phyloP scores from a whole-genome alignment of 2,888 invertebrate genomes.

The Melanchra persicariae region DNA sequence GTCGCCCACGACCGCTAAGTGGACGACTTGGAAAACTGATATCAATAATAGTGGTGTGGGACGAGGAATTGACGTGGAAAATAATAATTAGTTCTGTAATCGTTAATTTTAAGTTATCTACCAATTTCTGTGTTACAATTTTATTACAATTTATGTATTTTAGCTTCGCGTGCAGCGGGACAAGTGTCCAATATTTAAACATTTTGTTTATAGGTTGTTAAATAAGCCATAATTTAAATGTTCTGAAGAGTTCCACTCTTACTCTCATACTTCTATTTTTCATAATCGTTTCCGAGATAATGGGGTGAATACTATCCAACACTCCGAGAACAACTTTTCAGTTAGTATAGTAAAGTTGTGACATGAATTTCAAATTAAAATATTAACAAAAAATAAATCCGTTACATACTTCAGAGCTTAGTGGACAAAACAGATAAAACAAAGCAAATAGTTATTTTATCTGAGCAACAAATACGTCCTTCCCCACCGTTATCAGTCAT shows the following conservation, averaged over 20 bases:
- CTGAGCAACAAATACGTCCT: slow-evolving; percentile 16
- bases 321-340: not conserved
- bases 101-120: too few relatives aligned
- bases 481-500: slow-evolving; percentile 28
- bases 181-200: not conserved
- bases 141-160: too few relatives aligned
- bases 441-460: slow-evolving; percentile 29
- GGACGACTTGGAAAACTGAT: not conserved
- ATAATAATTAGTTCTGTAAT: not conserved
- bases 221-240: not conserved
- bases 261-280: not conserved
- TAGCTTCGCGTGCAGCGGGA: not conserved
- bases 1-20: slow-evolving; percentile 1
- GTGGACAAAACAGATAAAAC: not conserved
- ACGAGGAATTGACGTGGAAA: not conserved
- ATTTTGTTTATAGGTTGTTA: not conserved
- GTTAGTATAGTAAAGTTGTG: not conserved
- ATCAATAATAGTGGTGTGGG: not conserved
- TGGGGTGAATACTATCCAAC: not conserved
- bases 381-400: slow-evolving; percentile 7
- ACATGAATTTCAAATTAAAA: not conserved
- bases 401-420: not conserved
- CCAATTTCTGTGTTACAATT: too few relatives aligned
- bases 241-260: not conserved
- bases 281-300: too few relatives aligned